A percentile compares a stretch with the other conserved stretches of the same genome.
These are phyloP conservation scores for Rhingia campestris DNA, from an alignment of 2,888 invertebrate genomes.

Conservation along the genomic window DNA sequence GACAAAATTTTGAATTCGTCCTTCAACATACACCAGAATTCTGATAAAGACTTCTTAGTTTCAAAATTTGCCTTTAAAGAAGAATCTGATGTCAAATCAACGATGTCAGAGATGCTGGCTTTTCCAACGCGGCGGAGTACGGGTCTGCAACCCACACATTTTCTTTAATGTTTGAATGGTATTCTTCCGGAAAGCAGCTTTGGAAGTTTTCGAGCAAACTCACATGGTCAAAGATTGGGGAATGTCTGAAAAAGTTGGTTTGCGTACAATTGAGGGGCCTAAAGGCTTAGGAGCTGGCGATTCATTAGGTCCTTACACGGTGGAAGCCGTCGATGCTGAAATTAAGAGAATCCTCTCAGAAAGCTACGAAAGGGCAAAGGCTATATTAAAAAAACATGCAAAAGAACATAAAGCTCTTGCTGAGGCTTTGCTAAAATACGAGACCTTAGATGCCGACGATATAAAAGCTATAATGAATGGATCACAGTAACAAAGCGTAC, in stretches of 20 bases:
- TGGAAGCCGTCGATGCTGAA: conserved; percentile 94
- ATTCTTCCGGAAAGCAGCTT: no score
- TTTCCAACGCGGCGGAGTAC: no score
- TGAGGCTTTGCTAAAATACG: conserved; percentile 96
- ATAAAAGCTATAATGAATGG: conserved; percentile 93
- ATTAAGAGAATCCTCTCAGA: conserved; percentile 94
- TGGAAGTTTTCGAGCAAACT: conserved; percentile 93
- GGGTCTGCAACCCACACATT: conserved; percentile 96
- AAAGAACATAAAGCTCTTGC: conserved; percentile 97
- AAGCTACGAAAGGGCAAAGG: conserved; percentile 96
- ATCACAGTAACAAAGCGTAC: conserved; percentile 52
- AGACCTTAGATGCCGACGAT: conserved; percentile 97
- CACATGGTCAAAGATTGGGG: conserved; percentile 99
- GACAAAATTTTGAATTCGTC: no score
- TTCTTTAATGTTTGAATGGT: no score
- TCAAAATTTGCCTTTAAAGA: no score
- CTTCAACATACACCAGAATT: no score
- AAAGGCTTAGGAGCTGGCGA: conserved; percentile 84
- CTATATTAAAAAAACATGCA: conserved; percentile 91
- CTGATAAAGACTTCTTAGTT: no score
- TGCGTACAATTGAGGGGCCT: conserved; percentile 87
- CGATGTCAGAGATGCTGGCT: no score
- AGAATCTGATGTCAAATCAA: no score
- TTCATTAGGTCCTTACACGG: conserved; percentile 89
- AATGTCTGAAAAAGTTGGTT: conserved; percentile 97